phyloP scores from a whole-genome alignment of 2,113 vertebrate genomes.

The Oreocharis arfaki region DNA sequence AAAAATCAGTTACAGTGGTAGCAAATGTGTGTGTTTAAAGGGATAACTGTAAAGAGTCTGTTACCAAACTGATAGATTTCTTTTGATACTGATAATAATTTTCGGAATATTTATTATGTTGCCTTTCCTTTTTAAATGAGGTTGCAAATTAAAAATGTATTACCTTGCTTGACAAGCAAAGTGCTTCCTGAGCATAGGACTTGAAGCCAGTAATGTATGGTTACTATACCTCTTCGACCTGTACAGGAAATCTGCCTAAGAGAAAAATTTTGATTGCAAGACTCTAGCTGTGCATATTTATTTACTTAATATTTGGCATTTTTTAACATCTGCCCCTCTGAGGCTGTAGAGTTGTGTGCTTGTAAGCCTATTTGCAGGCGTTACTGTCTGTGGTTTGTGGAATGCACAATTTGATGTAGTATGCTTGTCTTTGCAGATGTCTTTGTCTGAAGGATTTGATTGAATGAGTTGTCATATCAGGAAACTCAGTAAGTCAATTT shows the following conservation, averaged over 20 bases:
- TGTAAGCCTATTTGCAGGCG: neutral
- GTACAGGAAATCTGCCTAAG: neutral
- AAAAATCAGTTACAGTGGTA: neutral
- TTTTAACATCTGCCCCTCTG: neutral
- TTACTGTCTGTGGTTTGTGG: neutral
- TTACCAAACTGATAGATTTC: neutral
- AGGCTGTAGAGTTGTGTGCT: neutral
- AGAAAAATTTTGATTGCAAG: neutral
- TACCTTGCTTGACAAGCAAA: neutral
- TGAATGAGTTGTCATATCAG: constrained; percentile 50
- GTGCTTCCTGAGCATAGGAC: neutral
- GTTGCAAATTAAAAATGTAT: constrained; percentile 18
- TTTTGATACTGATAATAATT: neutral
- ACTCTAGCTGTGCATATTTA: neutral
- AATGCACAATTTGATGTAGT: neutral
- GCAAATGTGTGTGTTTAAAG: neutral
- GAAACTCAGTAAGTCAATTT: constrained; percentile 31
- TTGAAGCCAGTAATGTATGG: neutral
- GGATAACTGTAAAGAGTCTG: neutral
- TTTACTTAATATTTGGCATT: neutral
- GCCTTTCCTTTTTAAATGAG: neutral
- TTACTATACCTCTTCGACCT: neutral
- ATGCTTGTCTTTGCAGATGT: neutral
- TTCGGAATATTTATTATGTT: neutral
- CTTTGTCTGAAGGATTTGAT: constrained; percentile 34